Evolutionary conservation across 1,140 invertebrate genomes (phyloP), one percentile per base, ranked within the genome.

Genomic region (Bombus waltoni): DNA sequence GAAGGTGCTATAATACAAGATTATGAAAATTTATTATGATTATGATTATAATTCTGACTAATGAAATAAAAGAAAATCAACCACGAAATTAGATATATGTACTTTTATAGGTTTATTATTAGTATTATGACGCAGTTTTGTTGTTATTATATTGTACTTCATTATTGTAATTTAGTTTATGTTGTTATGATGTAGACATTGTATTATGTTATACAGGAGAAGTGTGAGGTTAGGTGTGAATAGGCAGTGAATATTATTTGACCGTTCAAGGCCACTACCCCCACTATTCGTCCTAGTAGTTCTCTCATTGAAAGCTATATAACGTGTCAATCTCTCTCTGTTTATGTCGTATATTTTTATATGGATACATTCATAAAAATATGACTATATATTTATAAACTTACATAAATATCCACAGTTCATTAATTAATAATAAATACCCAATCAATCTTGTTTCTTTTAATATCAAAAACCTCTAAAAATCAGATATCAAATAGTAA

Each of bases 341-440:
- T 62, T 62, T 62, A 62, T 11, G 2, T 11, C 1, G 3, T 62
- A 62, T n/a, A 5, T 9, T 62, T 62, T n/a, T 13, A 28, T 62
- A n/a, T 53, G 47, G 5, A 0, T 11, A 0, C 0, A 11, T 62
- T 62, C 0, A 11, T 4, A 62, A 13, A 4, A n/a, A 62, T n/a
- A 62, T n/a, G 3, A 32, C 32, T 32, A 32, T 32, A 32, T 32
- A 32, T 32, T 32, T 32, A 32, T 32, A 32, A 59, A 59, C 3
- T 28, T 28, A 25, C 57, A 28, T 59, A 62, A 62, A 28, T 62
- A 62, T 62, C 11, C 10, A n/a, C 28, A 62, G 59, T 13, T 11
- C 11, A n/a, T n/a, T 62, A n/a, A 62, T n/a, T n/a, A 62, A 62
- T 4, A 3, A n/a, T 28, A 8, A 62, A 62, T 62, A 62, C n/a